A percentile compares a stretch with the other conserved stretches of the same genome.
These are phyloP conservation scores for Stictocephala bisonia DNA, from an alignment of 2,888 invertebrate genomes.

Conservation along the genomic window DNA sequence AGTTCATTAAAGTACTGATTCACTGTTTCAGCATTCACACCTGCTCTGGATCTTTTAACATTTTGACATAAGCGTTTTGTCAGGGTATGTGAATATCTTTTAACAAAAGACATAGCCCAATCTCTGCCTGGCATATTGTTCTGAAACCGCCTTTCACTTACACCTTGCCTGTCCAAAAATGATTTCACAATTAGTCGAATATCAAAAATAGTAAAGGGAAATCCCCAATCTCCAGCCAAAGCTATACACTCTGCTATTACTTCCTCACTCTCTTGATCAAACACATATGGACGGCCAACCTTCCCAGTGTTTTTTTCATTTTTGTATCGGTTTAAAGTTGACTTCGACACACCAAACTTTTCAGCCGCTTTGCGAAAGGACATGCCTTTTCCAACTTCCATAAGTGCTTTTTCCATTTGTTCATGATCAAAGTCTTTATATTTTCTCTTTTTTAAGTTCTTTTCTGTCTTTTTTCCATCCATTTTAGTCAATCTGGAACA, in stretches of 20 bases:
- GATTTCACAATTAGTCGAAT: too few relatives aligned
- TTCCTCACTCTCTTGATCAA: constrained; percentile 36
- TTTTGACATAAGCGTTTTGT: constrained; percentile 50
- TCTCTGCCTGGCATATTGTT: constrained; percentile 46
- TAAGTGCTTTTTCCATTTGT: not conserved
- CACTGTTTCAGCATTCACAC: constrained; percentile 44
- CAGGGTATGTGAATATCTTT: constrained; percentile 33
- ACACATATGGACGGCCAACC: constrained; percentile 44
- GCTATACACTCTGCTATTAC: constrained; percentile 41
- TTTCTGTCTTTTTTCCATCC: too few relatives aligned
- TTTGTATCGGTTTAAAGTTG: not conserved
- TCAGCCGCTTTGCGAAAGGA: constrained; percentile 17
- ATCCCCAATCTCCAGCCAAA: constrained; percentile 49
- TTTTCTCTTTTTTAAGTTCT: constrained; percentile 20
- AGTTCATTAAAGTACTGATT: constrained; percentile 56
- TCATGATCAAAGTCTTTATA: constrained; percentile 32
- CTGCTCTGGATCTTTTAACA: constrained; percentile 49
- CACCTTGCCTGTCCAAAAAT: too few relatives aligned
- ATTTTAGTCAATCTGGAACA: too few relatives aligned
- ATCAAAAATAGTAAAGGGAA: constrained; percentile 48
- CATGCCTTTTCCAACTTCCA: constrained; percentile 23
- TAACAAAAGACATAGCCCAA: constrained; percentile 42
- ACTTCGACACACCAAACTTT: constrained; percentile 27
- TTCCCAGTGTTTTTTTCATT: constrained; percentile 15
- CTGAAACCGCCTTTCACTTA: constrained; percentile 36